Evolutionary conservation across 2,113 vertebrate genomes (phyloP), one percentile per base, ranked within the genome.

Genomic region (Albula glossodonta): DNA sequence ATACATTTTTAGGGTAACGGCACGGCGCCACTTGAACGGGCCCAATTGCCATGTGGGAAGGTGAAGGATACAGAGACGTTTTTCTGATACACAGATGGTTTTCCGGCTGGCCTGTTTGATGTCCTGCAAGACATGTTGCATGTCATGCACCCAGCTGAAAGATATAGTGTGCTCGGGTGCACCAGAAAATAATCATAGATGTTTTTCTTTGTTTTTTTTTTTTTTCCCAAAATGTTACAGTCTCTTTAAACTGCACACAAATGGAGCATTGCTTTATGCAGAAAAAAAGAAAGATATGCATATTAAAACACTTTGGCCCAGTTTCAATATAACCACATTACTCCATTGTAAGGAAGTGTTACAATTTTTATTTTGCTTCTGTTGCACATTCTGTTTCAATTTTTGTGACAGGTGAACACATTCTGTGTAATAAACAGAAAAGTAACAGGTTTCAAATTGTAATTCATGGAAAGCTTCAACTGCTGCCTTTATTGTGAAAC

Each of bases 1-100:
- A 86, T 84, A 19, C 84, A 89, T 31, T 87, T 50, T 86, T 56
- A 88, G 86, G 78, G 88, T 89, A 88, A 88, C 52, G 81, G 63
- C 78, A 88, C 85, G 86, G 79, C 87, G 84, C 77, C 85, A 84
- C 19, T 81, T 60, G 80, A 90, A 86, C 86, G 66, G 78, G 83
- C 84, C 82, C 84, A 85, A 88, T 86, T 88, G 63, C 85, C 80
- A 83, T 81, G 85, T 85, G 87, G 85, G 85, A 89, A 82, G 57
- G 48, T 53, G 82, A 53, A 15, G 41, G 85, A 87, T 83, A 84
- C 60, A 57, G 66, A 90, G 78, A 90, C 77, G 31, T 41, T 41
- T 41, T 41, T 41, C 31, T 41, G 81, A 86, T 80, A 81, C 85
- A 82, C 83, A 74, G 86, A 85, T 89, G 86, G 83, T 83, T 88